phyloP scores from a whole-genome alignment of 2,113 vertebrate genomes.

The Hippolais icterina region DNA sequence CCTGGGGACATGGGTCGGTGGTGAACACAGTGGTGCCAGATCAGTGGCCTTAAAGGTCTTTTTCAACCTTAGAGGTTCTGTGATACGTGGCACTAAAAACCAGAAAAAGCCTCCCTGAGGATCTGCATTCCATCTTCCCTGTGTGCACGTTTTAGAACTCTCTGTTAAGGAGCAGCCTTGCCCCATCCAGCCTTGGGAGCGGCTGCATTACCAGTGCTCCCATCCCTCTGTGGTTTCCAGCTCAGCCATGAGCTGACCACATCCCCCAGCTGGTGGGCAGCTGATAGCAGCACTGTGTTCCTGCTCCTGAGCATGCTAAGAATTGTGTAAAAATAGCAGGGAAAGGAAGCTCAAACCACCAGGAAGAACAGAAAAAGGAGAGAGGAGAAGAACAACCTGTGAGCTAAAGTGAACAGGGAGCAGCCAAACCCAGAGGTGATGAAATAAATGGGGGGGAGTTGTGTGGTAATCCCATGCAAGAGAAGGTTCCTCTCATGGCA shows the following conservation, averaged over 20 bases:
- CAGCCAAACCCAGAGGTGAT: not conserved
- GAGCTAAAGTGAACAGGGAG: not conserved
- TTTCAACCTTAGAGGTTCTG: not conserved
- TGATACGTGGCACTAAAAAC: fast-evolving
- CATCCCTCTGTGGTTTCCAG: not conserved
- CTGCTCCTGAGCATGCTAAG: not conserved
- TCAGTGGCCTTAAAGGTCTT: not conserved
- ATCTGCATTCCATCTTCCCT: not conserved
- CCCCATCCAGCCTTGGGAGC: fast-evolving
- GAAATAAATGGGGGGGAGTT: not conserved
- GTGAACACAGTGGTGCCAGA: not conserved
- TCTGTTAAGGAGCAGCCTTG: fast-evolving
- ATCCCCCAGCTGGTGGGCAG: not conserved
- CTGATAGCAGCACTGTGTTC: not conserved
- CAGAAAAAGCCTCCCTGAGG: not conserved
- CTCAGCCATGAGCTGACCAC: not conserved
- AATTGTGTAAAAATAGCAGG: not conserved
- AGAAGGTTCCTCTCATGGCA: not conserved
- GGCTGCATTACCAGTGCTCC: not conserved
- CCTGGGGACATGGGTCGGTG: not conserved
- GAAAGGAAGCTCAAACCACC: not conserved
- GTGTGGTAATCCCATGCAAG: not conserved
- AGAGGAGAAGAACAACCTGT: not conserved
- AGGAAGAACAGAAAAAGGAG: not conserved
- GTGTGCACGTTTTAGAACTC: fast-evolving